Base-by-base conservation (phyloP, 2,888 invertebrate genomes). In the Ochropleura plecta region DNA sequence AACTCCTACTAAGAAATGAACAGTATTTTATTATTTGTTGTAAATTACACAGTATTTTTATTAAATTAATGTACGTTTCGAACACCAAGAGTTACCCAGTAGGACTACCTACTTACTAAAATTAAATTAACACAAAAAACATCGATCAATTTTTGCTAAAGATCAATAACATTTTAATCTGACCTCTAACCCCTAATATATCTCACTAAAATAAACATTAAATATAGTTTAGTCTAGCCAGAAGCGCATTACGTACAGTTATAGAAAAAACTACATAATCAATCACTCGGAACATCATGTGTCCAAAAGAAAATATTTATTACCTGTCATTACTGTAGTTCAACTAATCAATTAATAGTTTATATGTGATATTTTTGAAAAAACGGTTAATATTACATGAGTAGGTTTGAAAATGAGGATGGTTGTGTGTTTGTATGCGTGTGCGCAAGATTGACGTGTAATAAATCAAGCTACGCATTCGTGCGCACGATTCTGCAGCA, bases 401-500 rank as follows among this genome's bases (percentile, higher is more conserved):
- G 88, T 84, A 81, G 79, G 87, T 86, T 88, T 83, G 85, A 89
- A 88, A 86, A 88, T 72, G 75, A 70, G 73, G 85, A 85, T 86
- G 86, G 53, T 68, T 49, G 62, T 70, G 71, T 77, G 81, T 77
- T 78, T 82, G 71, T 77, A 76, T 82, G 80, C 76, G 64, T 78
- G 63, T 57, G 78, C 75, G 70, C 63, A 84, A 70, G 80, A 80
- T 85, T 86, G 88, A 89, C 82, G 83, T 87, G 76, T 90, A 89
- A 96, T 95, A 95, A 95, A 95, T 96, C 96, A 95, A 91, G 86
- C 85, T 89, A 86, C 86, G 89, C 86, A 89, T 89, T 90, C 91
- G 87, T 90, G 91, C 91, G 92, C 94, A 95, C 95, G 95, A 94
- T 95, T 95, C 94, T 92, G 94, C 94, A 91, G 93, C 85, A 84